These are phyloP conservation scores for Celastrina argiolus DNA, from an alignment of 2,888 invertebrate species.

Conservation along the genomic window DNA sequence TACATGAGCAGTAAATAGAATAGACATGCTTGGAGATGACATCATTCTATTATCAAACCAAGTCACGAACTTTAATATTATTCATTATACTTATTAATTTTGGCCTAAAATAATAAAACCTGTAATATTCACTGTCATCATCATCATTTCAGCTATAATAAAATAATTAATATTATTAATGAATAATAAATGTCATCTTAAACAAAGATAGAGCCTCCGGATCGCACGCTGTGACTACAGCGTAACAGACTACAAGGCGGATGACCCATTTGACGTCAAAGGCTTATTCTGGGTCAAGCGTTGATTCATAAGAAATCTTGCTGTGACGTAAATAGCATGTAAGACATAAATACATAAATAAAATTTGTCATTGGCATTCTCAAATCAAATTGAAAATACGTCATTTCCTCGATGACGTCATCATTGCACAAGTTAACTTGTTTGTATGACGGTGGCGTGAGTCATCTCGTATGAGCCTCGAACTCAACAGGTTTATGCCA, in stretches of 20 bases:
- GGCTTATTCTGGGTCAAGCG: neutral
- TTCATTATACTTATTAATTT: neutral
- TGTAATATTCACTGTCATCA: too few species aligned
- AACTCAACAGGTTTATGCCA: neutral
- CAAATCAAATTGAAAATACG: neutral
- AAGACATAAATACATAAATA: neutral
- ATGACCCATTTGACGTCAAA: conserved; percentile 1
- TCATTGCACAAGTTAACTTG: neutral
- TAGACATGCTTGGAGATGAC: neutral
- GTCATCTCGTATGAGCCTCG: neutral
- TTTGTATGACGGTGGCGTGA: neutral
- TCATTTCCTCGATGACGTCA: neutral
- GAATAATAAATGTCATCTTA: too few species aligned
- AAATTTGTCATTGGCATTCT: neutral
- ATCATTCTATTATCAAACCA: neutral
- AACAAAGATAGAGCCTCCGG: too few species aligned
- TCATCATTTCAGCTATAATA: too few species aligned
- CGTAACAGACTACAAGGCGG: neutral
- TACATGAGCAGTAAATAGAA: too few species aligned
- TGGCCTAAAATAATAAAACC: too few species aligned
- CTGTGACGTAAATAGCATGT: neutral
- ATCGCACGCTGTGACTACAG: too few species aligned
- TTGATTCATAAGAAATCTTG: neutral
- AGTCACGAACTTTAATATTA: neutral
- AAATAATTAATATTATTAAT: too few species aligned